A percentile compares a stretch with the other conserved stretches of the same genome.
phyloP scores from a whole-genome alignment of 2,888 invertebrate species.

The Nudaria mundana region DNA sequence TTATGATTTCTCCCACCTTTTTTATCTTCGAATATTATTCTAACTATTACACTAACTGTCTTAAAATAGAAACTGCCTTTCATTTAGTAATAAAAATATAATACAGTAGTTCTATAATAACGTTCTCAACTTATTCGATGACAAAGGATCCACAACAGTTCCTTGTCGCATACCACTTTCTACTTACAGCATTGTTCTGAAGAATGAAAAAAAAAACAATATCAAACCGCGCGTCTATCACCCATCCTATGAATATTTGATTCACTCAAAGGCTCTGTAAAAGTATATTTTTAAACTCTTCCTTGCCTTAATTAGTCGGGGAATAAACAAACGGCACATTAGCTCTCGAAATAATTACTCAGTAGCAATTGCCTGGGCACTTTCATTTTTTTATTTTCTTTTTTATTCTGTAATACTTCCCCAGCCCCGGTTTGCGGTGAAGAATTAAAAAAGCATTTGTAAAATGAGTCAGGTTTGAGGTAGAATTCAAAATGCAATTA shows the following conservation, averaged over 20 bases:
- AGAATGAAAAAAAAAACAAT: slow-evolving; percentile 23
- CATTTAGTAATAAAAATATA: no score
- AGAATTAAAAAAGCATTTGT: slow-evolving; percentile 75
- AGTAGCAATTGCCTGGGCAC: slow-evolving; percentile 53
- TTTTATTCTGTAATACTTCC: slow-evolving; percentile 43
- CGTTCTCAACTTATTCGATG: no score
- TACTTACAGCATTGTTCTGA: slow-evolving; percentile 19
- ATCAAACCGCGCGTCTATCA: slow-evolving; percentile 36
- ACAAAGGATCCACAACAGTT: slow-evolving; percentile 15
- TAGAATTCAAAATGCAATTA: slow-evolving; percentile 48
- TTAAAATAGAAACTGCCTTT: no score
- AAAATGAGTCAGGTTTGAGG: slow-evolving; percentile 64
- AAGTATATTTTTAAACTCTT: slow-evolving; percentile 68
- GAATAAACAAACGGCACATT: slow-evolving; percentile 79
- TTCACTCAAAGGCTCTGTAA: slow-evolving; percentile 56
- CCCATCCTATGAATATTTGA: slow-evolving; percentile 71
- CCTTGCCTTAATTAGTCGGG: slow-evolving; percentile 77
- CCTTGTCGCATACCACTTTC: slow-evolving; percentile 31
- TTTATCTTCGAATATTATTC: no score
- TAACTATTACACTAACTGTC: no score
- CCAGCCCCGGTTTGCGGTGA: slow-evolving; percentile 60
- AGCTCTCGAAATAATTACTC: slow-evolving; percentile 77
- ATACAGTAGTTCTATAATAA: no score
- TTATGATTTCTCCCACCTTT: no score
- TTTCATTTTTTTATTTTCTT: slow-evolving; percentile 46